These are phyloP conservation scores for Cyphotilapia sp. DNA, from an alignment of 2,113 vertebrate genomes.

Conservation along the genomic window DNA sequence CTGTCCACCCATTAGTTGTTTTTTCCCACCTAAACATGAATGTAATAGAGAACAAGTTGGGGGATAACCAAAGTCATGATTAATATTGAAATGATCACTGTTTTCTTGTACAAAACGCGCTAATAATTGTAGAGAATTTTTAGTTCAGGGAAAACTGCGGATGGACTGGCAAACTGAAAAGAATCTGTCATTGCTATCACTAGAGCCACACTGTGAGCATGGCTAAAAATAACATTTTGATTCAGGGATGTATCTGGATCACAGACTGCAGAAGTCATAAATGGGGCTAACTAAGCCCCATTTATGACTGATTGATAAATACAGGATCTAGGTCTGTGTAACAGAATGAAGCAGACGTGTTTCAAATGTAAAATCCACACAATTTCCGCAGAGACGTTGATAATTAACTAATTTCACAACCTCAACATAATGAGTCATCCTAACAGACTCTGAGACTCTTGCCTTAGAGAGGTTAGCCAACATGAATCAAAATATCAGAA, in stretches of 20 bases:
- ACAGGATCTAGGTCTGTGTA: not conserved
- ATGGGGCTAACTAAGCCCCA: not conserved
- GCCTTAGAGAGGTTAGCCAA: not conserved
- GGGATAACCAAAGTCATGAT: not conserved
- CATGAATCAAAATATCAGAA: slow-evolving; percentile 8
- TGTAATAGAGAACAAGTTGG: not conserved
- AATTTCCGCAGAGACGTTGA: not conserved
- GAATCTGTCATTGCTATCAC: not conserved
- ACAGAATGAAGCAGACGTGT: not conserved
- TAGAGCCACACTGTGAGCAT: not conserved
- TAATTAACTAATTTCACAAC: slow-evolving; percentile 22
- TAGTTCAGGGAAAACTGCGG: not conserved
- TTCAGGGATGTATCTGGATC: not conserved
- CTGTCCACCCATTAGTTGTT: not conserved
- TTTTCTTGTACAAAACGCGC: not conserved
- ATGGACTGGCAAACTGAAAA: not conserved
- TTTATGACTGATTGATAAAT: not conserved
- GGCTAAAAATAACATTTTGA: not conserved
- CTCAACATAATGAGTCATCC: not conserved
- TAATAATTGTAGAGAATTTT: not conserved
- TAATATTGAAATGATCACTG: not conserved
- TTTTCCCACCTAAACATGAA: not conserved
- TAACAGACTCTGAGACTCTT: not conserved
- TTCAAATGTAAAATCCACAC: not conserved
- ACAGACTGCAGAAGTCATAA: not conserved